Evolutionary conservation across 1,140 invertebrate species (phyloP).

Genomic region (Drosophila mayri): DNA sequence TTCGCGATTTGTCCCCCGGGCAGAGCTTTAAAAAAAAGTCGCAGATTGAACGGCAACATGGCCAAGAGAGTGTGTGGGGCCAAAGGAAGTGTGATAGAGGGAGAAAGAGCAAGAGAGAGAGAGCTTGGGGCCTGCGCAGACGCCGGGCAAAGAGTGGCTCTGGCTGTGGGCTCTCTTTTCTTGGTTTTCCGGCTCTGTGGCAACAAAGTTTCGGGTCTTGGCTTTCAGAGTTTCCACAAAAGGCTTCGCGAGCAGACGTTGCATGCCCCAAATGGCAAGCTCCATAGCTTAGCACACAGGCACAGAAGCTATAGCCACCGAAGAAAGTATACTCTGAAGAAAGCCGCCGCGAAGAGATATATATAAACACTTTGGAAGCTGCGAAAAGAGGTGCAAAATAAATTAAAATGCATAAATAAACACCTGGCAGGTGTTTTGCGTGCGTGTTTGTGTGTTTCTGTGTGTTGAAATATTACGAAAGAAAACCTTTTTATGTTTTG

Average conservation of each 20-base stretch:
- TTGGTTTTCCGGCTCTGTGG: conserved; percentile 15
- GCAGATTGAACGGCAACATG: conserved; percentile 21
- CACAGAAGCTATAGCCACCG: conserved; percentile 20
- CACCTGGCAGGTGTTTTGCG: conserved; percentile 41
- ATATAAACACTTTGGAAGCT: conserved; percentile 12
- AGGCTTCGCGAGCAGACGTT: conserved; percentile 69
- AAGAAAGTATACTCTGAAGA: conserved; percentile 40
- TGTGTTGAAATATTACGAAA: conserved; percentile 49
- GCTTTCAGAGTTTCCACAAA: conserved; percentile 70
- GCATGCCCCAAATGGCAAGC: conserved; percentile 41
- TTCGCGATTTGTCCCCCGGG: conserved; percentile 77
- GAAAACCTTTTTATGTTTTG: conserved; percentile 49
- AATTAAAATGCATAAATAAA: conserved; percentile 54
- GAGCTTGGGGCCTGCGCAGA: conserved; percentile 57
- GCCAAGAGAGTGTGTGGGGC: background rate
- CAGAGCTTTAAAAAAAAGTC: conserved; percentile 58
- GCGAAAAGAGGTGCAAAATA: conserved; percentile 55
- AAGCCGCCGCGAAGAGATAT: conserved; percentile 23
- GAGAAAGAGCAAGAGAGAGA: conserved; percentile 1
- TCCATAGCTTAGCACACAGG: conserved; percentile 14
- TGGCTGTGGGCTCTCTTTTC: conserved; percentile 24
- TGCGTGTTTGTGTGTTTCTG: conserved; percentile 8
- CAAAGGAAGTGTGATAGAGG: conserved; percentile 11
- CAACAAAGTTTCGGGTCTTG: conserved; percentile 43
- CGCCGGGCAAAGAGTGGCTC: conserved; percentile 21